phyloP scores from a whole-genome alignment of 2,888 invertebrate species.

The Laspeyria flexula region DNA sequence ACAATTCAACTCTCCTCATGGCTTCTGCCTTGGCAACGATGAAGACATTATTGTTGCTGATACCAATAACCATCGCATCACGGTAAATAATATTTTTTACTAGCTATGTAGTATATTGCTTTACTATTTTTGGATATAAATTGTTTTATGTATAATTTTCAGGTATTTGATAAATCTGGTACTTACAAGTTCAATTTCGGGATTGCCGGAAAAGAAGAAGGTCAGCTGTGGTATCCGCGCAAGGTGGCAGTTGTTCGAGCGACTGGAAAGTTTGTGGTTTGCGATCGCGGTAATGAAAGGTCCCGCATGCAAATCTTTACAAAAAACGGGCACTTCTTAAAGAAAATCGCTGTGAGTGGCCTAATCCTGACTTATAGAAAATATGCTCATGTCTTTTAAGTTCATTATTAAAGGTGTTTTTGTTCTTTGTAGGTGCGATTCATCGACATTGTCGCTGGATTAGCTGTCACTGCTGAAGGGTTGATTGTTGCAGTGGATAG shows the following conservation, averaged over 20 bases:
- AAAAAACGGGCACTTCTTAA: constrained; percentile 97
- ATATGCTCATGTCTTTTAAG: too few species aligned
- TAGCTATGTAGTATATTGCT: not conserved
- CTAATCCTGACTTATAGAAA: too few species aligned
- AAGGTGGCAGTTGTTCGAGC: constrained; percentile 97
- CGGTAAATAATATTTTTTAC: constrained; percentile 77
- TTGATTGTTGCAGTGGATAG: constrained; percentile 99
- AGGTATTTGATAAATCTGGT: constrained; percentile 98
- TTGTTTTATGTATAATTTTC: too few species aligned
- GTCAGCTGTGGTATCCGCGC: constrained; percentile 98
- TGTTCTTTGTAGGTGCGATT: constrained; percentile 85
- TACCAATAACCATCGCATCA: constrained; percentile 98
- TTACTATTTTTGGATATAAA: too few species aligned
- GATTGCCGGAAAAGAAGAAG: constrained; percentile 97
- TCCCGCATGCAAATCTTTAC: constrained; percentile 99
- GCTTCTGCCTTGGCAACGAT: constrained; percentile 97
- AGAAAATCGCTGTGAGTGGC: constrained; percentile 92
- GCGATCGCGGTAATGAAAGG: constrained; percentile 98
- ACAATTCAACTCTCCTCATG: constrained; percentile 98
- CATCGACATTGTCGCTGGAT: constrained; percentile 96
- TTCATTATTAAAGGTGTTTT: too few species aligned
- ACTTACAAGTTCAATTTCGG: constrained; percentile 98
- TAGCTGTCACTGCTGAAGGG: constrained; percentile 96
- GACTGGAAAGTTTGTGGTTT: constrained; percentile 97
- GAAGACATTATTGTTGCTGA: constrained; percentile 99